Evolutionary conservation across 2,888 invertebrate species (phyloP).

Genomic region (Papilio gigon): DNA sequence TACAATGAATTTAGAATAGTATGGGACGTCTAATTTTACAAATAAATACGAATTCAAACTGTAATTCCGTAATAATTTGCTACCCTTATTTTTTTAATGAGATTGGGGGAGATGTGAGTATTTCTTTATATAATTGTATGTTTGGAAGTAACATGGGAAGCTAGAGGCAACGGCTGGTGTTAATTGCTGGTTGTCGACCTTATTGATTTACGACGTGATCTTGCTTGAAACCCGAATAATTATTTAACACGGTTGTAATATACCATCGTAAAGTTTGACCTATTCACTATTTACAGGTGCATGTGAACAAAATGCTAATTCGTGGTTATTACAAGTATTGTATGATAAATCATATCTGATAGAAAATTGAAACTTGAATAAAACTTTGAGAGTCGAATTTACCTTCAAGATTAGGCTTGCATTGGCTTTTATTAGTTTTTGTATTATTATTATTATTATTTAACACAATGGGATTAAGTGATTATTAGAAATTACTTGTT

Average conservation of each 20-base stretch:
- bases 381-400: background rate
- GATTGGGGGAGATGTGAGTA: no score
- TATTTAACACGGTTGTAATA: constrained; percentile 2
- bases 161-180: no score
- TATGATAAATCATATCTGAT: background rate
- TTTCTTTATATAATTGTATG: background rate
- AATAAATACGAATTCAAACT: background rate
- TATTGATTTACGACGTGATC: constrained; percentile 2
- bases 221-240: background rate
- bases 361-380: no score
- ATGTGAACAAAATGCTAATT: background rate
- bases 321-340: background rate
- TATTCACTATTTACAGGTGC: constrained; percentile 4
- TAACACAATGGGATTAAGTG: no score
- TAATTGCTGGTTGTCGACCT: background rate
- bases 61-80: no score
- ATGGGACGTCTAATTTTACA: background rate
- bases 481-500: no score
- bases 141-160: background rate
- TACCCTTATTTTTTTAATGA: no score
- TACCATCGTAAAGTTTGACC: constrained; percentile 3
- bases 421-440: no score
- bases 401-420: no score
- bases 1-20: constrained; percentile 51
- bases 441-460: no score